Evolutionary conservation across 2,888 invertebrate genomes (phyloP), one percentile per base, ranked within the genome.

Genomic region (Philereme vetulata): DNA sequence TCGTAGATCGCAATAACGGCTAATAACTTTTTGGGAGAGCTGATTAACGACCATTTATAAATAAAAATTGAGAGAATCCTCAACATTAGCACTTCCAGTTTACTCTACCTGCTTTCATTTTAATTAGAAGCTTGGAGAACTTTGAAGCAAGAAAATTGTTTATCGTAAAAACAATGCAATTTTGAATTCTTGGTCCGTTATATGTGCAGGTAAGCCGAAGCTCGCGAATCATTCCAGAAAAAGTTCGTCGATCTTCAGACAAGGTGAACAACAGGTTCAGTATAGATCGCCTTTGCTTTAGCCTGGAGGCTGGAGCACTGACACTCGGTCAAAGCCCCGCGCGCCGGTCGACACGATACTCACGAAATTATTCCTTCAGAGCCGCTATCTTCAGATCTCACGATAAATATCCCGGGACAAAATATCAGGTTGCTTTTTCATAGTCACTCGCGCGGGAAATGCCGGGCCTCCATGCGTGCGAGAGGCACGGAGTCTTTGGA

Each of bases 381-480:
- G 74, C 66, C 68, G 70, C 72, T 64, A 67, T 62, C 65, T 69
- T 72, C 67, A 62, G 59, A 64, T 64, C 51, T 68, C 64, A 66
- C 70, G 70, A 71, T 76, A 75, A 70, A 43, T 62, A 57, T 74
- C 70, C 75, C 75, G 74, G 72, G 71, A 70, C 72, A 74, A 72
- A 71, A 78, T 77, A 81, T 79, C 79, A 75, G 74, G 73, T 78
- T 75, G 73, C 70, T 78, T 77, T 82, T 81, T 85, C 87, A 85
- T 86, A 84, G 78, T 86, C 84, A 88, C 86, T 79, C 78, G 78
- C 86, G 84, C 85, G 85, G 80, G 79, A 77, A 82, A 80, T 71
- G 67, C 68, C 65, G 66, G 69, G 68, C 67, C 74, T 81, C 84
- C 84, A 84, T 82, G 82, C 89, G 90, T 86, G 84, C 88, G 83